These are phyloP conservation scores for Xenus cinereus DNA, from an alignment of 2,113 vertebrate species.

Conservation along the genomic window DNA sequence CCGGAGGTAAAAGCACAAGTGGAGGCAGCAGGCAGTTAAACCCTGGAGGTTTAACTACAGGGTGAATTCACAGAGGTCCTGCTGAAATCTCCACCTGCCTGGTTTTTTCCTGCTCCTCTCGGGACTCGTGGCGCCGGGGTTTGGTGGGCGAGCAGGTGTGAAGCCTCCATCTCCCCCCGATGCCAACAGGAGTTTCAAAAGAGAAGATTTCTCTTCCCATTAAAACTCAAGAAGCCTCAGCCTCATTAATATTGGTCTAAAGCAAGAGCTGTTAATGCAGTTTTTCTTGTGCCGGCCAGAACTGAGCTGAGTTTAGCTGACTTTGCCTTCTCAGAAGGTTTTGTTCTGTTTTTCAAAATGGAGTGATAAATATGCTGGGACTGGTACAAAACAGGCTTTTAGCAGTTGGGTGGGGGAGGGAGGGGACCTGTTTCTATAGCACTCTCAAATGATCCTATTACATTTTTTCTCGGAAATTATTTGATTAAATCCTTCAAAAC, in stretches of 20 bases:
- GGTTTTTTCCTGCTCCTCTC: neutral
- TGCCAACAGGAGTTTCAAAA: neutral
- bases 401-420: neutral
- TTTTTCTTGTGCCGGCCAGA: neutral
- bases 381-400: neutral
- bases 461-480: neutral
- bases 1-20: neutral
- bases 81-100: neutral
- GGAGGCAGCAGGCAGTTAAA: neutral
- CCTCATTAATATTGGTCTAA: neutral
- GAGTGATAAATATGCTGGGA: neutral
- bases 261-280: neutral
- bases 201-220: neutral
- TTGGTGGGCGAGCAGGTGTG: neutral
- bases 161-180: neutral
- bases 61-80: neutral
- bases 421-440: neutral
- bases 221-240: neutral
- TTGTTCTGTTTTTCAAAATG: neutral
- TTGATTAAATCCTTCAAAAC: neutral
- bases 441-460: neutral
- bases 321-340: neutral
- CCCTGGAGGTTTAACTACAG: neutral
- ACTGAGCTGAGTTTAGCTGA: neutral
- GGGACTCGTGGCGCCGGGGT: fast-evolving